Conservation (phyloP, 2,888 invertebrate species). For the Cyaniris semiargus region DNA sequence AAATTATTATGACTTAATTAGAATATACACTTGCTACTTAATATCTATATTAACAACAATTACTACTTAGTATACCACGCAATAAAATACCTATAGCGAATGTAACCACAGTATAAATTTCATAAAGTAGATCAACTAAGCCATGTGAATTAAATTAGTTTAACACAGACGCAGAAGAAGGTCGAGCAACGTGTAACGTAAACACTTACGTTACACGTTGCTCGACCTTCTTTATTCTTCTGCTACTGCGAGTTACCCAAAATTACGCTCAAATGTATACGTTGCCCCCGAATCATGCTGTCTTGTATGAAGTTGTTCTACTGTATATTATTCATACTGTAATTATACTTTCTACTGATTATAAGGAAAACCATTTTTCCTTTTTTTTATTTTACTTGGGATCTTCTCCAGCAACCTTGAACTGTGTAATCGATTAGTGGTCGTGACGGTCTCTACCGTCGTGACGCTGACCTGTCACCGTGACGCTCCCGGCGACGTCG, state of each 20-base stretch:
- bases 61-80: not conserved
- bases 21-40: not conserved
- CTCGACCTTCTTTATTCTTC: too few species aligned
- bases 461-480: slow-evolving; percentile 18
- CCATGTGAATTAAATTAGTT: not conserved
- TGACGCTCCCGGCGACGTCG: slow-evolving; percentile 33
- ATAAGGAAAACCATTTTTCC: not conserved
- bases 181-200: too few species aligned
- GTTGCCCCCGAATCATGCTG: too few species aligned
- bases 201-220: too few species aligned
- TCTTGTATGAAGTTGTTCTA: not conserved
- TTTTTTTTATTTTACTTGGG: not conserved
- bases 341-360: not conserved
- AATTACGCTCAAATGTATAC: too few species aligned
- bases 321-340: not conserved
- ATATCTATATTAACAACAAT: not conserved
- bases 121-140: not conserved
- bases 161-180: too few species aligned
- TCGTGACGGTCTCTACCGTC: not conserved
- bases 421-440: slow-evolving; percentile 1
- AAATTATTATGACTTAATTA: not conserved
- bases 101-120: not conserved
- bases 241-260: too few species aligned
- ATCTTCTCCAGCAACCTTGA: slow-evolving; percentile 1
- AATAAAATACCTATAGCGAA: not conserved